Percentiles rank a stretch among this genome's conserved stretches.
phyloP scores from a whole-genome alignment of 2,797 vertebrate species.

The Crocodylus rhombifer region DNA sequence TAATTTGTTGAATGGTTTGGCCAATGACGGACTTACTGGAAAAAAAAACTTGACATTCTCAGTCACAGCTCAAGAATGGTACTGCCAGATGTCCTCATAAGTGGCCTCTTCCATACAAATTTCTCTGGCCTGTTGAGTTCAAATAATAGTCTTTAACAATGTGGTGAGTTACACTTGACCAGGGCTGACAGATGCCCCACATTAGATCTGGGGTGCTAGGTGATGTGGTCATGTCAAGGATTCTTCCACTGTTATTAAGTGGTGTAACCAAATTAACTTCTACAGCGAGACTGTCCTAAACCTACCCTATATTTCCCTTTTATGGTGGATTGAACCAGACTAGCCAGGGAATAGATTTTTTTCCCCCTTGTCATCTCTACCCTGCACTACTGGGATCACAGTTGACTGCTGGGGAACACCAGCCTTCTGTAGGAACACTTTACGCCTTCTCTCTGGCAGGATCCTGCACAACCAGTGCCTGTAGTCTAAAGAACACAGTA shows the following conservation, averaged over 20 bases:
- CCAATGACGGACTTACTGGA: background rate
- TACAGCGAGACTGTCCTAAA: background rate
- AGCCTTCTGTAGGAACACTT: fast-evolving
- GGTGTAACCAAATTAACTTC: background rate
- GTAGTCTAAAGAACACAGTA: background rate
- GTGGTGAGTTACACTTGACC: background rate
- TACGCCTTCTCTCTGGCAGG: fast-evolving
- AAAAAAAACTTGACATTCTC: background rate
- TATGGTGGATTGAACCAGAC: fast-evolving
- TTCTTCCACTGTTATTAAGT: background rate
- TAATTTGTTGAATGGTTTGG: background rate
- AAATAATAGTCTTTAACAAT: fast-evolving
- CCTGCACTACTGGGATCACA: background rate
- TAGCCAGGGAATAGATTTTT: background rate
- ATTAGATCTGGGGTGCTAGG: background rate
- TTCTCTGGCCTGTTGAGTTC: background rate
- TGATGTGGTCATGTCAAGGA: background rate
- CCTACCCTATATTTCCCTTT: background rate
- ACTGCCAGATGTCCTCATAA: background rate
- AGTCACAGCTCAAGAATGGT: background rate
- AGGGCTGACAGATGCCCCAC: background rate
- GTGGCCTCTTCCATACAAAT: fast-evolving
- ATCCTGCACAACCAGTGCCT: fast-evolving
- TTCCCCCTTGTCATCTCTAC: background rate
- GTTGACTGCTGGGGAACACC: background rate